These are phyloP conservation scores for Rhyacophila brunnea DNA, from an alignment of 1,140 invertebrate species.

Conservation along the genomic window DNA sequence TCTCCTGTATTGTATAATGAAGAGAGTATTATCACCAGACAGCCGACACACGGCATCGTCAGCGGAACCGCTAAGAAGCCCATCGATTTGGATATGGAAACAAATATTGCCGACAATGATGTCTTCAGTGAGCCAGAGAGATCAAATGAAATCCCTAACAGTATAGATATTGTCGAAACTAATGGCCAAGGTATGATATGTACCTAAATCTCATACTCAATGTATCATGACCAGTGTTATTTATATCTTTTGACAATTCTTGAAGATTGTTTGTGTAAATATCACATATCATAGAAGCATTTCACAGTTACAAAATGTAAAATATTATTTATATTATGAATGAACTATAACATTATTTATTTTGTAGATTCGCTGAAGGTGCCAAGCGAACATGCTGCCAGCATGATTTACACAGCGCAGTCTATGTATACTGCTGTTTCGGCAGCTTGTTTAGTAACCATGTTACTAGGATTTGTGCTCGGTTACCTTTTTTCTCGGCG, in stretches of 20 bases:
- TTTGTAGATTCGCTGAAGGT: conserved; percentile 60
- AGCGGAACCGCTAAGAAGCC: conserved; percentile 18
- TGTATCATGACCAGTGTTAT: too few species aligned
- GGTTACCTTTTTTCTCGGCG: conserved; percentile 80
- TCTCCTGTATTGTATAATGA: conserved; percentile 44
- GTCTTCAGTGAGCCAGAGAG: conserved; percentile 16
- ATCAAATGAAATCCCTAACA: conserved; percentile 20
- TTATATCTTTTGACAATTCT: too few species aligned
- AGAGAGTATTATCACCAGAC: not conserved
- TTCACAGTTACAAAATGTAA: too few species aligned
- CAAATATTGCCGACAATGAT: conserved; percentile 27
- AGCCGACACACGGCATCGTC: conserved; percentile 24
- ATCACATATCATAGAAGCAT: too few species aligned
- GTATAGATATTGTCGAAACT: not conserved
- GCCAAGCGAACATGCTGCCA: conserved; percentile 52
- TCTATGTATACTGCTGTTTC: conserved; percentile 76
- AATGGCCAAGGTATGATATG: not conserved
- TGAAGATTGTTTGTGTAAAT: too few species aligned
- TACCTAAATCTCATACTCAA: too few species aligned
- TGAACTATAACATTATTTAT: conserved; percentile 18
- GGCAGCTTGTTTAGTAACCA: conserved; percentile 73
- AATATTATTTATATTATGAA: too few species aligned
- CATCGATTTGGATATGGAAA: conserved; percentile 20
- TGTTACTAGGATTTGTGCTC: conserved; percentile 78
- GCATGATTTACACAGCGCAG: conserved; percentile 73